Base-by-base conservation (phyloP, 2,888 invertebrate species). In the Agrochola circellaris region DNA sequence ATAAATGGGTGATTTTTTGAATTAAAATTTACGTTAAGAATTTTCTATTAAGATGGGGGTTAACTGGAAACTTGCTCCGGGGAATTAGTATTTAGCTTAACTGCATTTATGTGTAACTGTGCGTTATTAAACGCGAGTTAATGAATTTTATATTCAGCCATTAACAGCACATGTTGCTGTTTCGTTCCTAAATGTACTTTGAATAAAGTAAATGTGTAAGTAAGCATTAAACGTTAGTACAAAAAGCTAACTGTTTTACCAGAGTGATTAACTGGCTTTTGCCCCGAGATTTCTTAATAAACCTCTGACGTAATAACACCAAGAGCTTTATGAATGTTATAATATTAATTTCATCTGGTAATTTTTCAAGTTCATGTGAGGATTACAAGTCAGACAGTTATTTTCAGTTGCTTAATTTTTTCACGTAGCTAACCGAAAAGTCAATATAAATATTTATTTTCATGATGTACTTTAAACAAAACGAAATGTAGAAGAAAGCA, bases 21-120 rank as follows among this genome's bases (percentile, higher is more conserved):
- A 93, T 94, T 93, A 93, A 93, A 93, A 93, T 93, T 93, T 92
- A 90, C 90, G 91, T 92, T 92, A 93, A 93, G 90, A 92, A 91
- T 91, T 92, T 91, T 91, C 91, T 93, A 93, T 93, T 93, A 92
- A 91, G 92, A 92, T 80, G 91, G 89, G 90, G 88, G 91, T 93
- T 92, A 93, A 91, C 86, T 90, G 89, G 75, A 89, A 91, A 93
- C 90, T 90, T 83, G 82, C 92, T 89, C 91, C 11, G 45, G 90
- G 86, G 91, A 90, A 86, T 85, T 84, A 87, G 88, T 89, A 87
- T 90, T 91, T 88, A 88, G 90, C 82, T 86, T 88, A 87, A 90
- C 85, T 87, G 81, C 85, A 88, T 85, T 88, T 79, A 62, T 74
- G 56, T 86, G 77, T 82, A 89, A 85, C 75, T 88, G 78, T 79